Base-by-base conservation (phyloP, 2,888 invertebrate species). In the Incurvaria masculella region DNA sequence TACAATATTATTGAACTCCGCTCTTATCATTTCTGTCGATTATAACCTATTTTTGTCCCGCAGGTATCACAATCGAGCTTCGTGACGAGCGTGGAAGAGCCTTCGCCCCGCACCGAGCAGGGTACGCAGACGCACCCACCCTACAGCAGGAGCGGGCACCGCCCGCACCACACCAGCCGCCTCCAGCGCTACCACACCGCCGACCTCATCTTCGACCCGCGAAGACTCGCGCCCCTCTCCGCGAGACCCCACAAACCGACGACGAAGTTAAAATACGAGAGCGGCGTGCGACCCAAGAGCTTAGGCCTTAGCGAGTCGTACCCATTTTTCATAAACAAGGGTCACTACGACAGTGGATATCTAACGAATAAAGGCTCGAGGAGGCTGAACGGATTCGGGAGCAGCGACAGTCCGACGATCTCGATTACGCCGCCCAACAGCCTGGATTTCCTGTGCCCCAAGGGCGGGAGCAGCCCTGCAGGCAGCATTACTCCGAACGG, bases 161-260 rank as follows among this genome's bases (percentile, higher is more conserved):
- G 70, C 53, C 81, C 82, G 51, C 67, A 33, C 33, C 59, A 55
- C 44, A 46, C 57, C 47, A 56, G 74, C 55, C 71, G 71, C 49
- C 69, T 82, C 51, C 80, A 80, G 65, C 68, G 82, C 63, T 76
- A 80, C 61, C 71, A 81, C 64, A 82, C 82, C 16, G 69, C 74
- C 42, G 82, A 83, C 27, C 17, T 17, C 45, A 18, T 45, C 8
- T 33, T 33, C 33, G 33, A 33, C 33, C 33, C 33, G 3, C 4
- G 33, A 3, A 33, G 33, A 11, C 33, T 33, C 33, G 14, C 33
- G 11, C 11, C 33, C 3, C 14, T 33, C 8, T 8, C 18, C 2
- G 27, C 45, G 4, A 21, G 21, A 18, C 21, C 45, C 27, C n/a
- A 20, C 16, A 62, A 63, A 49, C 55, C 64, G 39, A 44, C 44